Conservation (phyloP, 2,113 vertebrate genomes). For the Nothoprocta pentlandii region DNA sequence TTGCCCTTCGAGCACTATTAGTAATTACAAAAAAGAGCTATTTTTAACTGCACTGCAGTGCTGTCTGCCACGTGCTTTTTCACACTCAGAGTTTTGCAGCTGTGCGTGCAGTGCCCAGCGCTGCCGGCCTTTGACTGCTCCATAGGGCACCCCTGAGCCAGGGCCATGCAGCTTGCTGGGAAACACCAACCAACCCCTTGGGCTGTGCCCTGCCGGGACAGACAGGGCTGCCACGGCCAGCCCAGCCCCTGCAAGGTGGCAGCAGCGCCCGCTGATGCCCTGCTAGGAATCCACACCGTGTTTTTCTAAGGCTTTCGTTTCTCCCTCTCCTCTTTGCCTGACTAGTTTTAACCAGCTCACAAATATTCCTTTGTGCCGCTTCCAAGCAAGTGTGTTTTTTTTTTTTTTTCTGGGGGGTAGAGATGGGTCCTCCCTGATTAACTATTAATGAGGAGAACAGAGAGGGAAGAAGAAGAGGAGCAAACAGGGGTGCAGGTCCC, state of each 20-base stretch:
- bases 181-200: no score
- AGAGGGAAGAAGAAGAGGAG: fast-evolving
- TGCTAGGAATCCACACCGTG: fast-evolving
- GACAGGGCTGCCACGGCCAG: no score
- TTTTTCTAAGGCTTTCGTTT: background rate
- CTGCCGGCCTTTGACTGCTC: background rate
- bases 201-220: no score
- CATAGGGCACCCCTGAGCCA: background rate
- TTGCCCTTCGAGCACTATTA: background rate
- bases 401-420: background rate
- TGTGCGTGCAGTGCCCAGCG: fast-evolving
- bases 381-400: background rate
- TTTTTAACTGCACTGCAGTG: slow-evolving; percentile 19
- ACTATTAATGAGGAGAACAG: background rate
- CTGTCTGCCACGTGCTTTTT: slow-evolving; percentile 17
- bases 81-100: slow-evolving; percentile 22
- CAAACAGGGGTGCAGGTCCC: background rate
- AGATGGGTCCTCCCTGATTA: background rate
- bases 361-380: background rate
- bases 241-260: background rate
- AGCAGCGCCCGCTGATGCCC: fast-evolving
- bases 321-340: background rate
- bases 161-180: no score
- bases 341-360: background rate
- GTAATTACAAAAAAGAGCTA: background rate